Conservation (phyloP, 2,888 invertebrate species). For the Beris chalybata region DNA sequence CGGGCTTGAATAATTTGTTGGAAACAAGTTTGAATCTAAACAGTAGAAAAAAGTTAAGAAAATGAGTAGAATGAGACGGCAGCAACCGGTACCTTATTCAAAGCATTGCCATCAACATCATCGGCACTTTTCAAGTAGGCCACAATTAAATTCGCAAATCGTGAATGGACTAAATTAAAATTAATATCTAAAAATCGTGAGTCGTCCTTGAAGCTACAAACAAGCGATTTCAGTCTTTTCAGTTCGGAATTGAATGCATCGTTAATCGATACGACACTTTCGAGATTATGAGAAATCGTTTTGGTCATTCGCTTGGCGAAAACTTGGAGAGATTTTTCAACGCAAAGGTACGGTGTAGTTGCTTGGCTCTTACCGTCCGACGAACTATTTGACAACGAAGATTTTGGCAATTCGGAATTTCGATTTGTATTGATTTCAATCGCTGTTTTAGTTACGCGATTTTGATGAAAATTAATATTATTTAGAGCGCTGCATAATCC, state of each 20-base stretch:
- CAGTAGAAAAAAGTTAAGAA: not conserved
- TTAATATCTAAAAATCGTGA: conserved; percentile 65
- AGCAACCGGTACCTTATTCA: conserved; percentile 44
- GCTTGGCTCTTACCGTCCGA: conserved; percentile 3
- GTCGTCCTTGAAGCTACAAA: conserved; percentile 71
- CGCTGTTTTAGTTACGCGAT: conserved; percentile 1
- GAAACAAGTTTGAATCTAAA: conserved; percentile 45
- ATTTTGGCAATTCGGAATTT: not conserved
- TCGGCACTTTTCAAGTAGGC: conserved; percentile 60
- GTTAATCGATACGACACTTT: conserved; percentile 61
- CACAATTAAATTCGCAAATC: conserved; percentile 66
- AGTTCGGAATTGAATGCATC: conserved; percentile 67
- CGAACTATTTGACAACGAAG: not conserved
- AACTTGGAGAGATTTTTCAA: conserved; percentile 66
- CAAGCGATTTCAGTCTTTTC: conserved; percentile 69
- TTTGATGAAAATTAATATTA: conserved; percentile 38
- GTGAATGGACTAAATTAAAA: conserved; percentile 67
- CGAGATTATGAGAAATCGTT: conserved; percentile 62
- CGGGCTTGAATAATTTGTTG: conserved; percentile 34
- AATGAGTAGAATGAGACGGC: too few relatives aligned
- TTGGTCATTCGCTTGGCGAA: conserved; percentile 72
- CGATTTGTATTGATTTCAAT: not conserved
- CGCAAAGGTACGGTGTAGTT: conserved; percentile 58
- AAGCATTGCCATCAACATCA: conserved; percentile 40
- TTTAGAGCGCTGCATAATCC: conserved; percentile 44